A percentile compares a stretch with the other conserved stretches of the same genome.
Conservation (phyloP, 2,113 vertebrate species). For the Cyprinus carpio region DNA sequence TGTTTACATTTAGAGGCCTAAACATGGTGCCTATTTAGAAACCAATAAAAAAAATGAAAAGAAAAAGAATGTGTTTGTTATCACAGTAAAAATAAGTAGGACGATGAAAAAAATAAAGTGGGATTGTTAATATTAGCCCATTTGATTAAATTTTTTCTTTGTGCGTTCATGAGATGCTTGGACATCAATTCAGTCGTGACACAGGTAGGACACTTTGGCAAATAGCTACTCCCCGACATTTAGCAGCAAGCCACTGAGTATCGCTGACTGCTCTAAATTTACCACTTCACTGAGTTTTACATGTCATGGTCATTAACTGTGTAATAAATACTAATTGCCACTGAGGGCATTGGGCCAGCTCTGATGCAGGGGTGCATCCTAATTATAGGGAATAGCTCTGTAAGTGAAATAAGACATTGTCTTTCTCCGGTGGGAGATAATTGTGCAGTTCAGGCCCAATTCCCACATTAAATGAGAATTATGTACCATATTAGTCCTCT, state of each 20-base stretch:
- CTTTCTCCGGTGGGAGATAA: constrained; percentile 53
- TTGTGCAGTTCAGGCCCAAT: constrained; percentile 45
- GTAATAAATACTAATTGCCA: constrained; percentile 66
- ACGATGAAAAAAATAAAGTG: neutral
- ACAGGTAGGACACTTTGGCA: constrained; percentile 34
- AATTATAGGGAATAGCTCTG: constrained; percentile 55
- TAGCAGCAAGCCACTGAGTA: constrained; percentile 47
- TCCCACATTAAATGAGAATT: constrained; percentile 55
- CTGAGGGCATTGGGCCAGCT: constrained; percentile 49
- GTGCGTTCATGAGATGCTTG: neutral
- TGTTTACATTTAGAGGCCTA: neutral
- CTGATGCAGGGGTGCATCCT: constrained; percentile 43
- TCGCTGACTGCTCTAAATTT: constrained; percentile 58
- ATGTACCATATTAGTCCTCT: constrained; percentile 51
- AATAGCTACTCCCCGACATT: constrained; percentile 24
- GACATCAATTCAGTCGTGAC: neutral
- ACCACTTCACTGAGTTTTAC: constrained; percentile 59
- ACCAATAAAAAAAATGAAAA: neutral
- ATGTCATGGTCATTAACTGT: constrained; percentile 60
- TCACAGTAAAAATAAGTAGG: neutral
- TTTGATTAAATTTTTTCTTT: neutral
- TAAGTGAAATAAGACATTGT: constrained; percentile 57
- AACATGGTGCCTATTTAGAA: neutral
- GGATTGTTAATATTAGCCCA: neutral
- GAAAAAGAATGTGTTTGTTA: neutral